These are phyloP conservation scores for Dermolepida albohirtum DNA, from an alignment of 2,888 invertebrate species.

Conservation along the genomic window DNA sequence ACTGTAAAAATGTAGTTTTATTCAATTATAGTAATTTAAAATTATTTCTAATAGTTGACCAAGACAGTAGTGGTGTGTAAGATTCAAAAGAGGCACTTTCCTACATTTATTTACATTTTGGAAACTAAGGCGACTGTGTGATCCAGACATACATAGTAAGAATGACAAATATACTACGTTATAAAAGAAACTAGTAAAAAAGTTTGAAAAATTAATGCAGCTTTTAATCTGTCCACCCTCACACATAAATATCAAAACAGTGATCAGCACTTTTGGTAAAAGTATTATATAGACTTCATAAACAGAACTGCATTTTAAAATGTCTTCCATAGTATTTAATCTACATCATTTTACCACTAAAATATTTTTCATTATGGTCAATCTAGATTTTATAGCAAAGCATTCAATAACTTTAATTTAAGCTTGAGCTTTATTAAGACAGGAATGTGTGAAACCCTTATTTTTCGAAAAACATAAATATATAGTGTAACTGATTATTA, in stretches of 20 bases:
- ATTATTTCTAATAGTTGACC: conserved; percentile 61
- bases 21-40: conserved; percentile 58
- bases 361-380: conserved; percentile 52
- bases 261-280: conserved; percentile 80
- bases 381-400: conserved; percentile 59
- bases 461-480: conserved; percentile 41
- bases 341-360: conserved; percentile 54
- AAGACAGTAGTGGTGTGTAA: conserved; percentile 64
- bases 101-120: conserved; percentile 62
- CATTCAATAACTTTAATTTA: conserved; percentile 62
- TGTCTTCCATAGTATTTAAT: conserved; percentile 41
- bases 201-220: conserved; percentile 23
- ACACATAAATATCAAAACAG: conserved; percentile 64
- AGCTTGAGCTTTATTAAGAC: conserved; percentile 64
- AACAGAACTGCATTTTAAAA: conserved; percentile 51
- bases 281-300: conserved; percentile 63
- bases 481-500: conserved; percentile 59
- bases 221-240: conserved; percentile 39
- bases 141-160: conserved; percentile 22
- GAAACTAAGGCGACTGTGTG: conserved; percentile 37
- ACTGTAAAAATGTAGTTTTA: conserved; percentile 66
- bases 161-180: conserved; percentile 20
- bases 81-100: conserved; percentile 64
- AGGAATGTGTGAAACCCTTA: conserved; percentile 62
- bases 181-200: conserved; percentile 19